These are phyloP conservation scores for Leuctra nigra DNA, from an alignment of 2,888 invertebrate species.

Conservation along the genomic window DNA sequence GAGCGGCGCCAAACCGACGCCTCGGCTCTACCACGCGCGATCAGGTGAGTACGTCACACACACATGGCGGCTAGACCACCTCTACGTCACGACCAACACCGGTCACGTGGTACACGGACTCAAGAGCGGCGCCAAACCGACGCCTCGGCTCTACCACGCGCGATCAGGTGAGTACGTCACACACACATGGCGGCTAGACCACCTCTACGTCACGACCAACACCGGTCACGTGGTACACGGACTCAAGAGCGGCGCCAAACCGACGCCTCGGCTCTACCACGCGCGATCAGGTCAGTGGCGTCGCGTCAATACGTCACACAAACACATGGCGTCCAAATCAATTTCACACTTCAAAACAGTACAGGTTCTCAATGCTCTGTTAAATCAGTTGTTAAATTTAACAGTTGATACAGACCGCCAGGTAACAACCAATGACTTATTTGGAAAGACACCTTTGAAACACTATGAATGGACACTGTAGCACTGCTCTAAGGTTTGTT, in stretches of 20 bases:
- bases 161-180: slow-evolving; percentile 32
- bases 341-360: too few relatives aligned
- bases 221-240: slow-evolving; percentile 29
- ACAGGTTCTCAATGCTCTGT: too few relatives aligned
- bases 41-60: slow-evolving; percentile 26
- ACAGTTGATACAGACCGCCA: too few relatives aligned
- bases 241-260: slow-evolving; percentile 33
- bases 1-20: slow-evolving; percentile 36
- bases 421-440: too few relatives aligned
- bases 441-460: too few relatives aligned
- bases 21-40: slow-evolving; percentile 33
- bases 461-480: too few relatives aligned
- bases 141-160: slow-evolving; percentile 35
- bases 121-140: slow-evolving; percentile 33
- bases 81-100: slow-evolving; percentile 29
- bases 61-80: not conserved
- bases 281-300: slow-evolving; percentile 34
- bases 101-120: slow-evolving; percentile 29
- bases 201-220: slow-evolving; percentile 30
- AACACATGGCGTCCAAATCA: too few relatives aligned
- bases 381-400: too few relatives aligned
- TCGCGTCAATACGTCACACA: too few relatives aligned
- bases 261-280: slow-evolving; percentile 35
- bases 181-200: not conserved
- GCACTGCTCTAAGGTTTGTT: too few relatives aligned